Evolutionary conservation across 2,113 vertebrate genomes (phyloP), one percentile per base, ranked within the genome.

Genomic region (Pterocles gutturalis): DNA sequence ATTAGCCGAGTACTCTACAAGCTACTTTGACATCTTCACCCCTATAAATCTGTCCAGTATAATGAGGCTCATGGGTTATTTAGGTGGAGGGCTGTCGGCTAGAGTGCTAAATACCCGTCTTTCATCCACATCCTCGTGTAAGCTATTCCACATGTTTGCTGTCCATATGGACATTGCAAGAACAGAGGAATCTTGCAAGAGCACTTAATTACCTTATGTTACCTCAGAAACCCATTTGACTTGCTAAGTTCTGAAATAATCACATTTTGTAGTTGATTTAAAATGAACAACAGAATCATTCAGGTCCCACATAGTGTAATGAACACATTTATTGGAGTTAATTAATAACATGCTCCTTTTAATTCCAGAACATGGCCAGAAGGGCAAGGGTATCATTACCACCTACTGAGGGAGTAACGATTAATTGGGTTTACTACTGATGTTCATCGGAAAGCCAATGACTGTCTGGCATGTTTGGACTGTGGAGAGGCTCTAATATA

Each of bases 31-130:
- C 85, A 89, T 88, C 86, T 95, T 91, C 46, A 46, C 65, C 62
- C 33, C 57, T 90, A 31, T 77, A 92, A 94, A 89, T 82, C 94
- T 91, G 71, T 46, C 51, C 46, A 83, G 57, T 54, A 17, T 96
- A 92, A 91, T 67, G 82, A 96, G 84, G 91, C 75, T 95, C 48
- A 88, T 60, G 54, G 60, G 93, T 87, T 95, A 96, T 95, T 95
- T 96, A 91, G 75, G 93, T 94, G 58, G 69, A 84, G 38, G 21
- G 34, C 28, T 87, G 57, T 24, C 16, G 5, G 62, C 92, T 83
- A 71, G 49, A 57, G 29, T 54, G 24, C n/a, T 91, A 31, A 95
- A 85, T 79, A 77, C 17, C 48, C 43, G 17, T 24, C 46, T 85
- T 95, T 64, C 38, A 57, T 57, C 25, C 17, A 33, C 45, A 49